These are phyloP conservation scores for Adineta ricciae DNA, from an alignment of 2,888 invertebrate genomes.

Conservation along the genomic window DNA sequence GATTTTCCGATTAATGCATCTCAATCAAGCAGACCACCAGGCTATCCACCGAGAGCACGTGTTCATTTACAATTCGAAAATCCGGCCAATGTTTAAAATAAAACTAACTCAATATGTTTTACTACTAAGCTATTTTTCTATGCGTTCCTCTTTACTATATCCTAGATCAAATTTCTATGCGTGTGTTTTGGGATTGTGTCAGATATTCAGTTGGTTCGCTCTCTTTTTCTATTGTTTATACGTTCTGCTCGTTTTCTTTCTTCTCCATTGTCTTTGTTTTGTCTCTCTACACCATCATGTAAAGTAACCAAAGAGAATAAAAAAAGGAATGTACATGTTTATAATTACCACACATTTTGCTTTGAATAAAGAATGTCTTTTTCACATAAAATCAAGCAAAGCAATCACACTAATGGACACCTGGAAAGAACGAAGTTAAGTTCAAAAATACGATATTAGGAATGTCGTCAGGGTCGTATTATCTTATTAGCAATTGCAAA, in stretches of 20 bases:
- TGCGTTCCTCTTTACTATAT: not conserved
- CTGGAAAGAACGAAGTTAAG: no score
- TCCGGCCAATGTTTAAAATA: conserved; percentile 15
- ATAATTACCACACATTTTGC: not conserved
- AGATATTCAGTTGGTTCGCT: not conserved
- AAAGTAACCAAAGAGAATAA: not conserved
- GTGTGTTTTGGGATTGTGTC: not conserved
- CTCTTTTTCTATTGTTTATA: not conserved
- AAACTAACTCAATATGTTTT: not conserved
- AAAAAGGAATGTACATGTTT: not conserved
- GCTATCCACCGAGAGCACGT: not conserved
- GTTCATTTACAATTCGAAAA: not conserved
- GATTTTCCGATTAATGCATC: not conserved
- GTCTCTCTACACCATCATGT: not conserved
- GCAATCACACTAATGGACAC: not conserved
- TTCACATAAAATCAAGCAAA: not conserved
- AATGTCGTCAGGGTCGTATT: not conserved
- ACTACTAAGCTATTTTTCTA: not conserved
- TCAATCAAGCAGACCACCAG: not conserved
- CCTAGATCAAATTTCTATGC: not conserved
- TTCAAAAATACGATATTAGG: not conserved
- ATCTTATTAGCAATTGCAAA: not conserved
- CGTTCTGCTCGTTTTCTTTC: not conserved
- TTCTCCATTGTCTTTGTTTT: not conserved
- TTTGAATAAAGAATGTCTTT: not conserved